Evolutionary conservation across 2,888 invertebrate genomes (phyloP), one percentile per base, ranked within the genome.

Genomic region (Trichacis sp.): DNA sequence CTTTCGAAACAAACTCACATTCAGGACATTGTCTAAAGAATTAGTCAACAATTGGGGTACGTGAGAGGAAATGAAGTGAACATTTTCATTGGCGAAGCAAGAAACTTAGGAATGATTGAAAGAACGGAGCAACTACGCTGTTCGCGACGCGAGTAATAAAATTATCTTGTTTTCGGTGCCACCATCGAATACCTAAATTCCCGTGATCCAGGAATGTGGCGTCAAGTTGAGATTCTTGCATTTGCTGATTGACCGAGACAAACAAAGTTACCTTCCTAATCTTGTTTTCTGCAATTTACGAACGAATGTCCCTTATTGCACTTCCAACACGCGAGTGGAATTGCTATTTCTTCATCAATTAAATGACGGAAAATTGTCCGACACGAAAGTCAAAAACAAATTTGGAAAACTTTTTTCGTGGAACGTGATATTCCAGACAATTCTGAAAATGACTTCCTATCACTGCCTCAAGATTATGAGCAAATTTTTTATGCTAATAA

Each of bases 181-280:
- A 43, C 47, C 14, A 36, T 46, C 59, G 55, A 64, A 63, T 49
- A 57, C 43, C 50, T 54, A 61, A 65, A 61, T 55, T 51, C 18
- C 54, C 19, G 18, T 46, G 36, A 42, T 53, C 65, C 46, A 19
- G 51, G 55, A 50, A 56, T 59, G 58, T 57, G 51, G 46, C 46
- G 56, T 43, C 24, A 59, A 71, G 55, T 65, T 67, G 68, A 70
- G 73, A 77, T 76, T 75, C 77, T 76, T 74, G 71, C 69, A 71
- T 72, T 72, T 71, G 72, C 73, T 77, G 81, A 82, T 82, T 81
- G 77, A 77, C 76, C 64, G 63, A 68, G 58, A 70, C 68, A 75
- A 82, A 82, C 82, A 77, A 80, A 82, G 80, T 83, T 82, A 77
- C 74, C 65, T 72, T 67, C 69, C 76, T 82, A 81, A 83, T 81